Evolutionary conservation across 2,888 invertebrate species (phyloP).

Genomic region (Chrysodeixis includens): DNA sequence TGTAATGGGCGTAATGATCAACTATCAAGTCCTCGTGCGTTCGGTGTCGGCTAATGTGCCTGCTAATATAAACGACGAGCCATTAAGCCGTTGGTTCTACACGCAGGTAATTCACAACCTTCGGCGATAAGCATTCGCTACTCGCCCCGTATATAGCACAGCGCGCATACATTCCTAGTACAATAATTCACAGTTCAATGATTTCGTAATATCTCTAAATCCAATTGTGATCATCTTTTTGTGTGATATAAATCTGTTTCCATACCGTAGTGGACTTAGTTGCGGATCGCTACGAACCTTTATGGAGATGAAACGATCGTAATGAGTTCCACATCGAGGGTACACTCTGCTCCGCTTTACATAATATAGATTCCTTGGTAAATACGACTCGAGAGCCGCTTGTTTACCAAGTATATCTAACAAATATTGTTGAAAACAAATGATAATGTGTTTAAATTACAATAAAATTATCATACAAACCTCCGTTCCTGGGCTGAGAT

Average conservation of each 20-base stretch:
- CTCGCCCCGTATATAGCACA: not conserved
- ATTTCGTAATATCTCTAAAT: not conserved
- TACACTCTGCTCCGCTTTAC: slow-evolving; percentile 44
- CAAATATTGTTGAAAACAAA: slow-evolving; percentile 35
- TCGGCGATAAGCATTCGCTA: not conserved
- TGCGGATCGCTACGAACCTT: slow-evolving; percentile 21
- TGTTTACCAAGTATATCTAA: slow-evolving; percentile 35
- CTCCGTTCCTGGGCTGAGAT: not conserved
- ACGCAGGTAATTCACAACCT: not conserved
- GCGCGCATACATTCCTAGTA: no score
- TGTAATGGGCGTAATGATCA: not conserved
- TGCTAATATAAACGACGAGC: not conserved
- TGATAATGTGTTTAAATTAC: slow-evolving; percentile 27
- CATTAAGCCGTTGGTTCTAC: slow-evolving; percentile 2
- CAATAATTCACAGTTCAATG: not conserved
- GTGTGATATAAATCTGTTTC: slow-evolving; percentile 11
- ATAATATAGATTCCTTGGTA: slow-evolving; percentile 46
- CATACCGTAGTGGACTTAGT: slow-evolving; percentile 15
- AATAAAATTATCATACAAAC: slow-evolving; percentile 22
- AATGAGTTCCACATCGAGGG: slow-evolving; percentile 43
- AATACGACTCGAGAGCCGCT: slow-evolving; percentile 30
- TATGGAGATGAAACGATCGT: slow-evolving; percentile 47
- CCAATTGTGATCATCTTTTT: not conserved
- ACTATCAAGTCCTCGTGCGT: not conserved
- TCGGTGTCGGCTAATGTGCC: not conserved